phyloP scores from a whole-genome alignment of 2,113 vertebrate species.

The Sarotherodon lohbergeri region DNA sequence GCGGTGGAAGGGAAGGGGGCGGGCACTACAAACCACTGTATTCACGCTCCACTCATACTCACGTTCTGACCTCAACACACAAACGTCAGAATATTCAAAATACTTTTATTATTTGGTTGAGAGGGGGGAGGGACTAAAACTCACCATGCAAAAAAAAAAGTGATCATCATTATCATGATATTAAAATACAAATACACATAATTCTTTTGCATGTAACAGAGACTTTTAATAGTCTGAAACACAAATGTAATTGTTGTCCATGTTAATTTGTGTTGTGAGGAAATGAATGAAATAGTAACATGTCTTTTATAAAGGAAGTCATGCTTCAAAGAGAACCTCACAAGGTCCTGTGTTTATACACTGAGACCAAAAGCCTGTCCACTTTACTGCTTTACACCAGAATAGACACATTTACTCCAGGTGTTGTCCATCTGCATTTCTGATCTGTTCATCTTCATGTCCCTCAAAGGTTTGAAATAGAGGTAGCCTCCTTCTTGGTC shows the following conservation, averaged over 20 bases:
- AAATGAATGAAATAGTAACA: neutral
- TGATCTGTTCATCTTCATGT: neutral
- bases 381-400: neutral
- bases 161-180: accelerated
- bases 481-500: neutral
- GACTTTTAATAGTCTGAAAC: neutral
- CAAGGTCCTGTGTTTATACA: neutral
- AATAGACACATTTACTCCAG: neutral
- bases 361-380: accelerated
- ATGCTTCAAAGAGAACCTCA: neutral
- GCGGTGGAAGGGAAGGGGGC: neutral
- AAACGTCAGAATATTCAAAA: neutral
- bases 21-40: neutral
- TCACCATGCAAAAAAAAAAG: accelerated
- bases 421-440: neutral
- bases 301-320: neutral
- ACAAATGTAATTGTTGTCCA: accelerated
- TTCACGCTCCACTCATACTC: neutral
- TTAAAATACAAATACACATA: neutral
- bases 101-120: neutral
- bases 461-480: neutral
- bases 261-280: neutral
- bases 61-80: neutral
- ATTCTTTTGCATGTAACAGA: accelerated
- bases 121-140: accelerated